Base-by-base conservation (phyloP, 2,113 vertebrate genomes). In the Pluvianellus socialis region DNA sequence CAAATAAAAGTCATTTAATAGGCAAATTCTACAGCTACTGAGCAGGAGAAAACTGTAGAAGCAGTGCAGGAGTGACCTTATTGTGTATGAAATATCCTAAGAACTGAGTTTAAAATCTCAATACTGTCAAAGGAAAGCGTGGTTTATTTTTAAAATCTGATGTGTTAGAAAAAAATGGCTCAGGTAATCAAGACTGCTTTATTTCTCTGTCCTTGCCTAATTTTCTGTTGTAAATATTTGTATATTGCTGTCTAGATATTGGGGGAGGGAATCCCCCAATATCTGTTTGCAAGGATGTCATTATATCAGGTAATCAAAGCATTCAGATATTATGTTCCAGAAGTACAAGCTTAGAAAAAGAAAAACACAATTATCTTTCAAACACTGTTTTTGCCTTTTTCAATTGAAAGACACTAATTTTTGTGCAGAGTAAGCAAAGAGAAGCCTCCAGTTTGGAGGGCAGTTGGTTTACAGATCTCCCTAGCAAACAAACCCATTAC, bases 151-250 rank as follows among this genome's bases (percentile, higher is more conserved):
- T 50, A 84, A 47, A 96, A 87, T 88, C 66, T 75, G 38, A 91
- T 70, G 44, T 83, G 40, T 92, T 86, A 94, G 62, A 77, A 86
- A 96, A 73, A 95, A 82, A 83, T 27, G 45, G 40, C 83, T 91
- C 42, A 12, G 26, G 53, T 97, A 77, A 92, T 86, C 12, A 23
- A 92, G 66, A 86, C 53, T 72, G 52, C 33, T 85, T 76, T 90
- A 63, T 95, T 96, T 94, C 58, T 95, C 86, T 89, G 93, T 70
- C 66, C 58, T 98, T 97, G 79, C 56, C 96, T 97, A 90, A 96
- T 97, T 98, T 98, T 90, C 93, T 55, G 90, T 90, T 96, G 89
- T 94, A 97, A 97, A 94, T 96, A 97, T 97, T 97, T 98, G 73
- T 94, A 94, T 95, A 96, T 93, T 94, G 28, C 50, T 93, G 66